Evolutionary conservation across 2,888 invertebrate species (phyloP).

Genomic region (Athalia circularis): DNA sequence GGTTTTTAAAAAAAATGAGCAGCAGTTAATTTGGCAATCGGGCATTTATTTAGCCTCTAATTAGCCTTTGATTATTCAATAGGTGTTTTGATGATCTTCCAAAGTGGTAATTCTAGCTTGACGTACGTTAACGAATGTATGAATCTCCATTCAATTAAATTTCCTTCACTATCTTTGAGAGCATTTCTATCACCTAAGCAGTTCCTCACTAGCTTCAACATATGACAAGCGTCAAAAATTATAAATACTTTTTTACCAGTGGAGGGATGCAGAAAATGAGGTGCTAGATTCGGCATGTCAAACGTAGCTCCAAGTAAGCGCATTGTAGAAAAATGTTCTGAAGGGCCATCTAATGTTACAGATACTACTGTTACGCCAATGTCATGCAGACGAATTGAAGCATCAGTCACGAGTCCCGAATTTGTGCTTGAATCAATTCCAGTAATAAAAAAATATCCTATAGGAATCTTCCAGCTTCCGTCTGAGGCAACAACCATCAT

Average conservation of each 20-base stretch:
- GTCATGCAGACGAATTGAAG: not conserved
- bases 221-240: conserved; percentile 27
- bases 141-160: conserved; percentile 18
- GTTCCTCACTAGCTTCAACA: conserved; percentile 51
- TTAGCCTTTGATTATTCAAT: conserved; percentile 1
- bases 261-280: conserved; percentile 5
- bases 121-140: no score
- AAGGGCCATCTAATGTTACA: conserved; percentile 50
- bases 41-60: conserved; percentile 31
- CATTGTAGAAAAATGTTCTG: conserved; percentile 50
- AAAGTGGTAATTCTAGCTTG: conserved; percentile 9
- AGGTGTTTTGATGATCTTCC: not conserved
- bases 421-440: conserved; percentile 42
- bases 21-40: conserved; percentile 17
- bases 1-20: not conserved
- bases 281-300: not conserved
- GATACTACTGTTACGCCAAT: conserved; percentile 48
- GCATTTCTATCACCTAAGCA: conserved; percentile 50
- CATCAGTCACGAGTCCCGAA: conserved; percentile 37
- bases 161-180: conserved; percentile 46
- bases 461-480: conserved; percentile 50
- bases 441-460: conserved; percentile 51
- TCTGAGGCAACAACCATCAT: conserved; percentile 47
- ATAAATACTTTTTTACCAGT: conserved; percentile 27
- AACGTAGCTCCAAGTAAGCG: conserved; percentile 49